Base-by-base conservation (phyloP, 2,797 vertebrate species). In the Gymnodraco acuticeps region DNA sequence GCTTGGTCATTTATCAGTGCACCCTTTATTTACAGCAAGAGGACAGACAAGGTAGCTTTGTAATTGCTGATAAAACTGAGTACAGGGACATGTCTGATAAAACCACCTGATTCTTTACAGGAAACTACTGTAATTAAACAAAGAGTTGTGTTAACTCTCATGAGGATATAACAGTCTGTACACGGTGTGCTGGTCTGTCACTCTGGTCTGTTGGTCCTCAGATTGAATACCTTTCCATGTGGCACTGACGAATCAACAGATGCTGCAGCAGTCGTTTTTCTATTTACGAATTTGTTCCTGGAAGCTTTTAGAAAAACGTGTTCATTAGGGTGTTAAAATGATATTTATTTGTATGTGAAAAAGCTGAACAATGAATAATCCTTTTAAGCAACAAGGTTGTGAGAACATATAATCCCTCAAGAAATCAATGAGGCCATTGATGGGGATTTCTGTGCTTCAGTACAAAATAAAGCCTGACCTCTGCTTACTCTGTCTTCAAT, bases 341-440 rank as follows among this genome's bases (percentile, higher is more conserved):
- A 55, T 7, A 15, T 31, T 48, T 20, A 0, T 31, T 61, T 60
- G 68, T 27, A 13, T 66, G 3, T 45, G 27, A 65, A 64, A 17
- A 14, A 82, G 43, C 58, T 27, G 6, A 63, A 52, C 15, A 43
- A 16, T 6, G 42, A 31, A 1, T 77, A 62, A 73, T 88, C 48
- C 64, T 73, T 75, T 61, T 23, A 23, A 66, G 73, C 58, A 70
- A 58, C 27, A 64, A 17, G 11, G 61, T 50, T 71, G 50, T 61
- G 62, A 70, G 45, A 52, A 45, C 3, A 1, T 11, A 20, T 75
- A 85, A 75, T 82, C 59, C 52, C n/a, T 23, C 11, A 31, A 19
- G 61, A 83, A 83, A 81, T 85, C 76, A 74, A 80, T 70, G 55
- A 80, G 52, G 38, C 13, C 48, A 31, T 69, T 85, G 78, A 83